These are phyloP conservation scores for Leptopilina syphax DNA, from an alignment of 2,888 invertebrate species.

Conservation along the genomic window DNA sequence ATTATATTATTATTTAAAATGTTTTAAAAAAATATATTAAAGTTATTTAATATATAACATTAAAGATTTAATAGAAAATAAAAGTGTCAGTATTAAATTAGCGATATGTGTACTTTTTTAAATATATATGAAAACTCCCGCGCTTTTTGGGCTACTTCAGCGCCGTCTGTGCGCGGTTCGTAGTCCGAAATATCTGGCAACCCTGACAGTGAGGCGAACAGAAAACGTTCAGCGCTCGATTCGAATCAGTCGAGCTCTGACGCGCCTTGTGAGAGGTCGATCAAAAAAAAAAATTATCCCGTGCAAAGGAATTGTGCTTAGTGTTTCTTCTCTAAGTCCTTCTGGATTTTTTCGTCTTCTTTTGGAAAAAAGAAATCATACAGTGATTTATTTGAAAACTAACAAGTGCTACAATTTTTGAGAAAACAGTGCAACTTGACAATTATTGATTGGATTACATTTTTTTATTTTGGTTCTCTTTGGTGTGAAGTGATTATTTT, in stretches of 20 bases:
- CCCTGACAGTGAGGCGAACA: conserved; percentile 59
- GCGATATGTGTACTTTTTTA: too few relatives aligned
- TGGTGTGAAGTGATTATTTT: conserved; percentile 60
- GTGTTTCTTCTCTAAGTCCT: neutral
- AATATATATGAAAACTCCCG: too few relatives aligned
- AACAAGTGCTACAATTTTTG: conserved; percentile 45
- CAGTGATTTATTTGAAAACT: neutral
- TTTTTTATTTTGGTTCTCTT: conserved; percentile 25
- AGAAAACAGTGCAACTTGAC: too few relatives aligned
- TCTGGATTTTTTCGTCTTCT: neutral
- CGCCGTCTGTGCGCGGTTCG: too few relatives aligned
- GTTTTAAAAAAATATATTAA: too few relatives aligned
- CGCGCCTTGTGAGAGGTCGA: conserved; percentile 70
- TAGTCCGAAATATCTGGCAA: too few relatives aligned
- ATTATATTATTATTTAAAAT: too few relatives aligned
- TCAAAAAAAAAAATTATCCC: neutral
- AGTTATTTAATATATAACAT: too few relatives aligned
- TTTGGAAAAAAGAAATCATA: neutral
- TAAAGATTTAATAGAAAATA: too few relatives aligned
- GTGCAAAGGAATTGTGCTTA: conserved; percentile 43
- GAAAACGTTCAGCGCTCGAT: conserved; percentile 68
- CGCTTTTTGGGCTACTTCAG: too few relatives aligned
- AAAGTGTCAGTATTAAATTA: too few relatives aligned
- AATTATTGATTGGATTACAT: conserved; percentile 56
- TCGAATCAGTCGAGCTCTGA: conserved; percentile 72